Conservation (phyloP, 2,113 vertebrate species). For the Psilopogon haemacephalus region DNA sequence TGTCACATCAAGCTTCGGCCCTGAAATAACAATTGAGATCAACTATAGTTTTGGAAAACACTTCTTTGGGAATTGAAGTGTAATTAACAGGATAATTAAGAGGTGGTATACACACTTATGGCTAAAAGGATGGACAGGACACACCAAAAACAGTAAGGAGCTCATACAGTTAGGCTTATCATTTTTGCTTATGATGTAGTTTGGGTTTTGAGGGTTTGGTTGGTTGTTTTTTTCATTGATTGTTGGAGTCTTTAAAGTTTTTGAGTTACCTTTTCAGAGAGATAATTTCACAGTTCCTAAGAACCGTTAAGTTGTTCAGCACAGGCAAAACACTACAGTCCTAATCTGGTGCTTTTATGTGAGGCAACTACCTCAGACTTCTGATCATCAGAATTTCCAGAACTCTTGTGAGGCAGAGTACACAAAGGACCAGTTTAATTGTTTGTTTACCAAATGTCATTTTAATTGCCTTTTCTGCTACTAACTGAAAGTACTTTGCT, state of each 20-base stretch:
- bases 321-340: not conserved
- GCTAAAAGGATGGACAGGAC: not conserved
- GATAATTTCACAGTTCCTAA: not conserved
- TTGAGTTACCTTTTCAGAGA: not conserved
- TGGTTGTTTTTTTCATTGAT: too few species aligned
- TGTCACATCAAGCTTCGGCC: not conserved
- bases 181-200: not conserved
- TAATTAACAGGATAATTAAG: not conserved
- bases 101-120: not conserved
- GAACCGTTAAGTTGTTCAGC: not conserved
- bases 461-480: not conserved
- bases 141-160: not conserved
- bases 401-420: not conserved
- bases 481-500: not conserved
- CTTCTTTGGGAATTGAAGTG: not conserved
- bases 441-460: not conserved
- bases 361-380: not conserved
- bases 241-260: not conserved
- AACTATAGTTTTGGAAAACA: not conserved
- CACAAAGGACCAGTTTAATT: not conserved
- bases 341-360: not conserved
- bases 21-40: not conserved
- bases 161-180: not conserved
- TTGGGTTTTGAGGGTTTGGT: too few species aligned
- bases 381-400: not conserved